Evolutionary conservation across 1,140 invertebrate genomes (phyloP).

Genomic region (Gyrodactylus bullatarudis): DNA sequence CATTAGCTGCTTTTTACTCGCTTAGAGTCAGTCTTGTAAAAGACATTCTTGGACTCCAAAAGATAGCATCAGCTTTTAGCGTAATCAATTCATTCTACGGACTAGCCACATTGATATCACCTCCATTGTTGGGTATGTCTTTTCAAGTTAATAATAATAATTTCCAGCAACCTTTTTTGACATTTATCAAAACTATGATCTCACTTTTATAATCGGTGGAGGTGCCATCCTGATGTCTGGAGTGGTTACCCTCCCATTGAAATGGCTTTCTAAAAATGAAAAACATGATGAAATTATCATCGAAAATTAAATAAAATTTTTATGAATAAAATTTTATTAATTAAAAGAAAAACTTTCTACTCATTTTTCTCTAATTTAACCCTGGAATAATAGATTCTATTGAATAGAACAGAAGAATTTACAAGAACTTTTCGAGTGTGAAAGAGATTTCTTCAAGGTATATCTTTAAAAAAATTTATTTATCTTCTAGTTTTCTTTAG

Average conservation of each 20-base stretch:
- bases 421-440: no score
- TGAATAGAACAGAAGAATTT: no score
- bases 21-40: not conserved
- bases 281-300: not conserved
- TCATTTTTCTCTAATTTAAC: no score
- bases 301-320: no score
- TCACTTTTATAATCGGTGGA: not conserved
- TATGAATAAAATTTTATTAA: no score
- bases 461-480: no score
- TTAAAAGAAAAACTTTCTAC: no score
- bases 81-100: not conserved
- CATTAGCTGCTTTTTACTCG: not conserved
- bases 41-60: not conserved
- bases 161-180: not conserved
- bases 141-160: no score
- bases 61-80: not conserved
- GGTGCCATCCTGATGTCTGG: not conserved
- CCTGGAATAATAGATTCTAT: no score
- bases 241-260: not conserved
- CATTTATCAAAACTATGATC: not conserved
- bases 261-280: not conserved
- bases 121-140: not conserved
- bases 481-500: no score
- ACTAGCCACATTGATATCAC: not conserved
- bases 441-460: no score